Conservation (phyloP, 92 coral and sea anemone genomes). For the Paragorgia papillata region DNA sequence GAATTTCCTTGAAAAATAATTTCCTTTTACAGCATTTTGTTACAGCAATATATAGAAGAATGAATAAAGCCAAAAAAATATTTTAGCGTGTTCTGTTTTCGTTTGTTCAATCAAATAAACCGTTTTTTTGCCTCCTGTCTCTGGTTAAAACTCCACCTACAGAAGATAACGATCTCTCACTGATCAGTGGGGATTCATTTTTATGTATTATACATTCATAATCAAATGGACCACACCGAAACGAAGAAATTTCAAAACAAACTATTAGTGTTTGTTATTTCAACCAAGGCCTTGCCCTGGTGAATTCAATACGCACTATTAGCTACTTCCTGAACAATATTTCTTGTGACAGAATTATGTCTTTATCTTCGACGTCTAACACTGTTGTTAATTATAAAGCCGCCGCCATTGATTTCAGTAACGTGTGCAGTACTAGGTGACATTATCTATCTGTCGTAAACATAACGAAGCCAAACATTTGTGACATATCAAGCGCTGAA, state of each 20-base stretch:
- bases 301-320: not conserved
- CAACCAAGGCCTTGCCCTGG: slow-evolving; percentile 15
- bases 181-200: slow-evolving; percentile 4
- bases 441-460: too few species aligned
- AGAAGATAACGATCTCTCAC: slow-evolving; percentile 11
- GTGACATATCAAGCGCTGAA: too few species aligned
- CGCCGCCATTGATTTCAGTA: too few species aligned
- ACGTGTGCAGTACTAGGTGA: too few species aligned
- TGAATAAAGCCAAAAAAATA: too few species aligned
- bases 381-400: too few species aligned
- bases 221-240: slow-evolving; percentile 39
- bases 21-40: too few species aligned
- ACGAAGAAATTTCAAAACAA: slow-evolving; percentile 1
- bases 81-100: not conserved
- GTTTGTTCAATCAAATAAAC: not conserved
- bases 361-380: not conserved
- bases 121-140: not conserved
- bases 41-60: too few species aligned
- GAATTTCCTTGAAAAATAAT: too few species aligned
- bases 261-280: slow-evolving; percentile 32
- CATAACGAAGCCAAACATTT: too few species aligned
- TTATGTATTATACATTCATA: slow-evolving; percentile 11
- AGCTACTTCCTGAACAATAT: not conserved
- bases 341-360: not conserved
- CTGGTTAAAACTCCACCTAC: slow-evolving; percentile 1